Evolutionary conservation across 2,113 vertebrate species (phyloP), one percentile per base, ranked within the genome.

Genomic region (Coptodon bakossiorum): DNA sequence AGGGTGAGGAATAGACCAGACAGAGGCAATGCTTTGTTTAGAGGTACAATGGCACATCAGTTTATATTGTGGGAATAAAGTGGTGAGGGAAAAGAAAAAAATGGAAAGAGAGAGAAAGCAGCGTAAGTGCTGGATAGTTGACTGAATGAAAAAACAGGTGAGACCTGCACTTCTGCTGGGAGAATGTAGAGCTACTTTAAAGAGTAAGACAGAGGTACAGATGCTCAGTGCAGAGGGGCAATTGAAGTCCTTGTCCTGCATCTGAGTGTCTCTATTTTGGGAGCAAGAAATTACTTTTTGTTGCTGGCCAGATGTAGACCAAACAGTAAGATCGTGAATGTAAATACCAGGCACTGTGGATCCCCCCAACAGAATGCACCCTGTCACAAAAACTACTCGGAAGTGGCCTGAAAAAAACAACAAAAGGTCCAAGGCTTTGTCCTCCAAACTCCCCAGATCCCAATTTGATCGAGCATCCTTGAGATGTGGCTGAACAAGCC

Each of bases 161-260:
- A 91, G 82, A 91, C 79, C 63, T 85, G 71, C 63, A 86, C 68
- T 91, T 89, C 87, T 6, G 4, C 80, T 85, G 84, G 86, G 82
- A 88, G 83, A 90, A 81, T 78, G 81, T 73, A 90, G 86, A 93
- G 88, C 59, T 81, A 66, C 88, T 92, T 86, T 91, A 68, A 48
- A 86, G 43, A 87, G 57, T 86, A 40, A 61, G 48, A 48, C 34
- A 81, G 83, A 54, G 54, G 63, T 82, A 82, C 86, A 83, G 45
- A 79, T 86, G 79, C 27, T 83, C 57, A 52, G 27, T 52, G 80
- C 48, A 54, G 9, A 81, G 59, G 48, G 40, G n/a, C 19, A 38
- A 59, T 43, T 87, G 78, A 66, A 22, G 71, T 71, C 29, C 24
- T 83, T 73, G 6, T 45, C 36, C 63, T 53, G 24, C 53, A 8